Evolutionary conservation across 2,797 vertebrate species (phyloP).

Genomic region (Artibeus jamaicensis): DNA sequence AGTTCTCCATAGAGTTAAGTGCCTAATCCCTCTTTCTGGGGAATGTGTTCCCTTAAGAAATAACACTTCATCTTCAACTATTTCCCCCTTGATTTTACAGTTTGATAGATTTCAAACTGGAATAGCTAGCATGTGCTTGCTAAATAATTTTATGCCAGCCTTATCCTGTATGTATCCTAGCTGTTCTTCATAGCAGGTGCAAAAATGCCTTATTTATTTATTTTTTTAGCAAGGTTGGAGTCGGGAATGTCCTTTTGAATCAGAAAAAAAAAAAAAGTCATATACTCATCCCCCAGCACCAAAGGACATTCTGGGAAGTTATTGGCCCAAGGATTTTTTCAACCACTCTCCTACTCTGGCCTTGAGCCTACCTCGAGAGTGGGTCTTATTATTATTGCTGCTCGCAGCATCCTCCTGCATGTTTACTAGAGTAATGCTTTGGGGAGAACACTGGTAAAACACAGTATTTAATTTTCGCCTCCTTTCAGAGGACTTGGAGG

Average conservation of each 20-base stretch:
- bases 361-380: conserved; percentile 83
- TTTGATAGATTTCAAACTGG: conserved; percentile 62
- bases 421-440: conserved; percentile 73
- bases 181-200: conserved; percentile 75
- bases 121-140: conserved; percentile 66
- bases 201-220: conserved; percentile 50
- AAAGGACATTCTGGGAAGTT: conserved; percentile 71
- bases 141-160: conserved; percentile 48
- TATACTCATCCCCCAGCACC: conserved; percentile 65
- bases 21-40: conserved; percentile 52
- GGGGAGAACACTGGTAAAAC: conserved; percentile 77
- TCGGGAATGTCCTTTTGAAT: conserved; percentile 62
- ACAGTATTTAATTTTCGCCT: conserved; percentile 82
- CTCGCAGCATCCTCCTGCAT: conserved; percentile 71
- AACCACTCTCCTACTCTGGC: conserved; percentile 71
- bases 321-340: conserved; percentile 61
- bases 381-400: conserved; percentile 78
- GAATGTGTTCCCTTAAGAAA: conserved; percentile 32
- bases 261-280: conserved; percentile 64
- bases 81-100: conserved; percentile 24
- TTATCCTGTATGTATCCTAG: conserved; percentile 69
- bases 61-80: conserved; percentile 17
- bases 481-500: conserved; percentile 79
- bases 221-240: conserved; percentile 51
- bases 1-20: conserved; percentile 72